Base-by-base conservation (phyloP, 2,113 vertebrate species). In the Crotophaga sulcirostris region DNA sequence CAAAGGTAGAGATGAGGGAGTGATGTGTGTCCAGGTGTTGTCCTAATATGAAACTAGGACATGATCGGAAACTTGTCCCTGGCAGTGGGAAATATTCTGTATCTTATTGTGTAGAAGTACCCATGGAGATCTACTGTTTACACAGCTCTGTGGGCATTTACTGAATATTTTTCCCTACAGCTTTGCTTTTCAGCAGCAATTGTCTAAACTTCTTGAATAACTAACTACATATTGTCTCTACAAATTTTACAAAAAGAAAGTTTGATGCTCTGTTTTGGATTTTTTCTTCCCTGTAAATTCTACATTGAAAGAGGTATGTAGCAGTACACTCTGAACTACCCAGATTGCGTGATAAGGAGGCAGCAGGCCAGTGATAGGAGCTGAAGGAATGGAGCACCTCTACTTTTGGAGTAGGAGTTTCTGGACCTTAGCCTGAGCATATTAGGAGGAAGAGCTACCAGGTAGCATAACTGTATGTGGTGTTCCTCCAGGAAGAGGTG, bases 221-320 rank as follows among this genome's bases (percentile, higher is more conserved):
- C 19, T 56, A 45, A 14, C 11, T 45, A 15, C 8, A 4, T 51
- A 58, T 15, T 56, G 13, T 31, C 19, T 59, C 15, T 25, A 75
- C 9, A 63, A 24, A 59, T 72, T 47, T 54, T 80, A 26, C 0
- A 3, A 45, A 5, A 40, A 58, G 36, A 67, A 36, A 40, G 76
- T 0, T 24, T 0, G 2, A 6, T 63, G 13, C 13, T 9, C 16
- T 3, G 1, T 9, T 10, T 89, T 49, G 21, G 4, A 5, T 26
- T 38, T 38, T 70, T 58, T n/a, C 9, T 47, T 16, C 12, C 13
- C 16, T 8, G 5, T 56, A 45, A 82, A 59, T 72, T 42, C 58
- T 42, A 3, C 17, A 15, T 9, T 70, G 38, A 55, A 68, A 80
- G 25, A 33, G 13, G 11, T 47, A 13, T 51, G 13, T 72, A 49